Evolutionary conservation across 2,888 invertebrate species (phyloP).

Genomic region (Stomorhina lunata): DNA sequence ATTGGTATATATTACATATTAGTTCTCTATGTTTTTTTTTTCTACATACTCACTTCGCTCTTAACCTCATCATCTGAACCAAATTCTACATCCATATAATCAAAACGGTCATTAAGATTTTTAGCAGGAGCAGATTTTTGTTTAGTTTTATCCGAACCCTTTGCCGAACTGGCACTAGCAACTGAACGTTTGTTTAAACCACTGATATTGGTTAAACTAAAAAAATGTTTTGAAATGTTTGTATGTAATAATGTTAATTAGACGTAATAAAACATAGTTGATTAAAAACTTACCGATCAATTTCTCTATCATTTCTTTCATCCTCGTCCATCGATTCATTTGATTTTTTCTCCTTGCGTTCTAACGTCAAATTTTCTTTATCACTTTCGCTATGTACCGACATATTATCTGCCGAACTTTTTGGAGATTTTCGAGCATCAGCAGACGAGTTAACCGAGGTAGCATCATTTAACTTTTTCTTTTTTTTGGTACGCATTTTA

Average conservation of each 20-base stretch:
- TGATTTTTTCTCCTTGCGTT: constrained; percentile 52
- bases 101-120: constrained; percentile 60
- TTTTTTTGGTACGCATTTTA: constrained; percentile 48
- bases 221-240: constrained; percentile 24
- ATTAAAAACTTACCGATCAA: constrained; percentile 71
- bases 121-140: constrained; percentile 65
- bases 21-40: background rate
- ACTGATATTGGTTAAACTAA: constrained; percentile 74
- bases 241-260: too few species aligned
- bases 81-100: constrained; percentile 68
- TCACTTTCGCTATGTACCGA: constrained; percentile 69
- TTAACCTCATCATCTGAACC: constrained; percentile 71
- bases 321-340: constrained; percentile 65
- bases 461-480: background rate
- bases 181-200: constrained; percentile 70
- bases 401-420: constrained; percentile 36
- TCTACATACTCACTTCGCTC: constrained; percentile 74
- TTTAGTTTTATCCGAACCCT: constrained; percentile 61
- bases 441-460: background rate
- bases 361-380: constrained; percentile 67
- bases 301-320: constrained; percentile 75
- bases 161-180: constrained; percentile 37
- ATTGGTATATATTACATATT: background rate
- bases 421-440: constrained; percentile 2
- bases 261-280: too few species aligned